A percentile compares a stretch with the other conserved stretches of the same genome.
phyloP scores from a whole-genome alignment of 2,797 vertebrate genomes.

The Poecile montanus region DNA sequence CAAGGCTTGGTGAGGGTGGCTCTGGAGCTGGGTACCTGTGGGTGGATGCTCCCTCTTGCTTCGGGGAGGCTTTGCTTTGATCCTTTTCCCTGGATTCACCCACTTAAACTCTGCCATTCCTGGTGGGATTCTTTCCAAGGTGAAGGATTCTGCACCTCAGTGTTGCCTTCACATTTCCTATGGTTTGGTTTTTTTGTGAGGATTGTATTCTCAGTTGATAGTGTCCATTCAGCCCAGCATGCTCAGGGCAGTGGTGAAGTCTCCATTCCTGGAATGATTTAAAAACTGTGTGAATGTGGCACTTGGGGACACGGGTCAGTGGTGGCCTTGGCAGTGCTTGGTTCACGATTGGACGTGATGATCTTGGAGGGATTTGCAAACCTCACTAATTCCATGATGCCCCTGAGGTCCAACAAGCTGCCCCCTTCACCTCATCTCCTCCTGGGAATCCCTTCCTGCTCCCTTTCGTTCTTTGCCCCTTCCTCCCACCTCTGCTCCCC shows the following conservation, averaged over 20 bases:
- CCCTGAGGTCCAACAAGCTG: not conserved
- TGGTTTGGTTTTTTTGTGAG: not conserved
- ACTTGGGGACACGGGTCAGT: rapidly evolving
- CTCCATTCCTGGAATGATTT: not conserved
- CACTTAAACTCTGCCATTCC: not conserved
- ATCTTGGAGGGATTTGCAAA: not conserved
- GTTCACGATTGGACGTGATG: not conserved
- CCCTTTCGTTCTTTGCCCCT: not conserved
- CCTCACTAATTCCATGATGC: not conserved
- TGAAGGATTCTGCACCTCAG: not conserved
- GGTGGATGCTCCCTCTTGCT: not conserved
- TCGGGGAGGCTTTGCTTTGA: not conserved
- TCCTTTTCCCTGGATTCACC: not conserved
- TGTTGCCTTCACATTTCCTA: not conserved
- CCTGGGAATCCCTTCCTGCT: not conserved
- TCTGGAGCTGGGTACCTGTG: not conserved
- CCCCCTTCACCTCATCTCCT: not conserved
- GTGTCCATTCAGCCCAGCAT: not conserved
- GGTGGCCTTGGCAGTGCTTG: not conserved
- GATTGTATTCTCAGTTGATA: not conserved
- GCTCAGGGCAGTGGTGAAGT: not conserved
- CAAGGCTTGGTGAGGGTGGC: not conserved
- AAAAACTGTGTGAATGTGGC: not conserved
- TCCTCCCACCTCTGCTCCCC: rapidly evolving
- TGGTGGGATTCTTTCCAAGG: not conserved